Evolutionary conservation across 2,888 invertebrate genomes (phyloP).

Genomic region (Syritta pipiens): DNA sequence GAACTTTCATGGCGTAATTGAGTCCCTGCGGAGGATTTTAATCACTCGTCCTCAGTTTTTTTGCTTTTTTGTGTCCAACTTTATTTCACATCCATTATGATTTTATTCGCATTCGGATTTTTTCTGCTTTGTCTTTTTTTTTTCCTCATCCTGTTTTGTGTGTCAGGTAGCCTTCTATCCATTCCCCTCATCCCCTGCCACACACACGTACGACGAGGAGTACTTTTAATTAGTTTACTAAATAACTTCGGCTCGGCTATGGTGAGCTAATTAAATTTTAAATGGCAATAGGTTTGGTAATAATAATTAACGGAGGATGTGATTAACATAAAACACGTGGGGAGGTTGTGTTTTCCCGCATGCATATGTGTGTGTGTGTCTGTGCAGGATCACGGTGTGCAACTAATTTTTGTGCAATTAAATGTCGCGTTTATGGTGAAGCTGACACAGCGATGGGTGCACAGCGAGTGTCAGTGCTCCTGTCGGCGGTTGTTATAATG

Average conservation of each 20-base stretch:
- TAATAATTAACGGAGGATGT: constrained; percentile 62
- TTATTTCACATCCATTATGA: constrained; percentile 39
- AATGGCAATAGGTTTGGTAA: constrained; percentile 63
- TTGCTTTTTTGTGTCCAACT: constrained; percentile 22
- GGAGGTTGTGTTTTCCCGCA: no score
- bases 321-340: constrained; percentile 51
- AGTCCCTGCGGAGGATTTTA: constrained; percentile 69
- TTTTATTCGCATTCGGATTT: constrained; percentile 16
- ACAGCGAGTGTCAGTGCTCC: no score
- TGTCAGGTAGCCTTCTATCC: background rate
- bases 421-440: no score
- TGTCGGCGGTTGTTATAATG: no score
- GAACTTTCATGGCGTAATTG: constrained; percentile 70
- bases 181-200: background rate
- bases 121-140: background rate
- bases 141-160: background rate
- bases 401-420: no score
- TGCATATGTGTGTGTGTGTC: no score
- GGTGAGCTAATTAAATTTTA: constrained; percentile 68
- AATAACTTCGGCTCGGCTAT: constrained; percentile 62
- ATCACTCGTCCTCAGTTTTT: constrained; percentile 53
- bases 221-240: constrained; percentile 68
- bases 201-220: constrained; percentile 13
- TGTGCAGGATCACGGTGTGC: no score
- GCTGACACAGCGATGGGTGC: no score